These are phyloP conservation scores for Litoditis marina DNA, from an alignment of 2,888 invertebrate genomes.

Conservation along the genomic window DNA sequence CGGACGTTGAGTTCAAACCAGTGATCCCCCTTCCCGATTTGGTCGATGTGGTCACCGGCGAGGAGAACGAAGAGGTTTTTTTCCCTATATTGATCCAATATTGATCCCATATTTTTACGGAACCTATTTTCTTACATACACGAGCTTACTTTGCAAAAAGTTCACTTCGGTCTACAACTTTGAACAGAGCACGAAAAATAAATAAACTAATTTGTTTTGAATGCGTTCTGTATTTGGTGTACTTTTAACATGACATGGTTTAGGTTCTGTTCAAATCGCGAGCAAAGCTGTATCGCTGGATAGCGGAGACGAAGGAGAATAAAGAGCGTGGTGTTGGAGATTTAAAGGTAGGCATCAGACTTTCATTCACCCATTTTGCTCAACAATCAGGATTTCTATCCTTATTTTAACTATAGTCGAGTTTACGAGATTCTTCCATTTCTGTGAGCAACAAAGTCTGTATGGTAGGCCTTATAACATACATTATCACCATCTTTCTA, in stretches of 20 bases:
- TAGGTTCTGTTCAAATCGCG: slow-evolving; percentile 62
- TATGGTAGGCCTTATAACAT: too few relatives aligned
- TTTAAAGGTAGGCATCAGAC: slow-evolving; percentile 62
- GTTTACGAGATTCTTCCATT: too few relatives aligned
- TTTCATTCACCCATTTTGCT: too few relatives aligned
- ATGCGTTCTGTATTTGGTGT: too few relatives aligned
- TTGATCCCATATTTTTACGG: not conserved
- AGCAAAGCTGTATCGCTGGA: slow-evolving; percentile 63
- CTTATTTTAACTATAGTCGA: too few relatives aligned
- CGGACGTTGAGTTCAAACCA: slow-evolving; percentile 55
- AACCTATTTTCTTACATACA: not conserved
- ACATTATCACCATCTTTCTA: too few relatives aligned
- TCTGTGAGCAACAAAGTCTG: too few relatives aligned
- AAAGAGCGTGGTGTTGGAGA: slow-evolving; percentile 67
- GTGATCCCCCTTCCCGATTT: slow-evolving; percentile 58
- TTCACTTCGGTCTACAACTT: too few relatives aligned
- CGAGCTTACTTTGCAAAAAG: not conserved
- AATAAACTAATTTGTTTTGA: not conserved
- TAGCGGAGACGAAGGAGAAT: slow-evolving; percentile 58
- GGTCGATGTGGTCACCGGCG: slow-evolving; percentile 60
- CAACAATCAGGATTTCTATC: too few relatives aligned
- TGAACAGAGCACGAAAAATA: too few relatives aligned
- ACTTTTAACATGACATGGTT: too few relatives aligned
- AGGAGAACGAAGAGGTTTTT: slow-evolving; percentile 56
- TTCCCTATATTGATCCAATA: not conserved